Percentiles rank a stretch among this genome's conserved stretches.
Evolutionary conservation across 1,140 invertebrate species (phyloP).

Genomic region (Tetramorium simillimum): DNA sequence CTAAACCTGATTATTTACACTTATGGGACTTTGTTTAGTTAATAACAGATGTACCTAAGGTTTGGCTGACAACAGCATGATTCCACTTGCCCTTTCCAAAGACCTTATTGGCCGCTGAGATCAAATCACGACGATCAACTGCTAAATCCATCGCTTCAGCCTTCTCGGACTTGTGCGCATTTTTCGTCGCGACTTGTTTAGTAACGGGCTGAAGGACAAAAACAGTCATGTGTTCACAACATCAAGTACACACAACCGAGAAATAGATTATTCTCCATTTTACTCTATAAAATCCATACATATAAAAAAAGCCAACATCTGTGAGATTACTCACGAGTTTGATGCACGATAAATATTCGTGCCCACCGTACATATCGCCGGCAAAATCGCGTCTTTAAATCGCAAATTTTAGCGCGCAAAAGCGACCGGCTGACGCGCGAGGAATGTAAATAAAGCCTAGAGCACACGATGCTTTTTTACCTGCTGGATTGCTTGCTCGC

Average conservation of each 20-base stretch:
- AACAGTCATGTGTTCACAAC: not conserved
- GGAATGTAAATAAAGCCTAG: not conserved
- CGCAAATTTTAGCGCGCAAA: slow-evolving; percentile 13
- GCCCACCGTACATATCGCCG: slow-evolving; percentile 11
- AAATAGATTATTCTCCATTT: not conserved
- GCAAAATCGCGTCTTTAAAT: slow-evolving; percentile 13
- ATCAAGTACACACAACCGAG: not conserved
- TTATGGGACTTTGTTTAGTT: not conserved
- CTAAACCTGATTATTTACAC: not conserved
- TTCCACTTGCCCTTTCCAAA: slow-evolving; percentile 77
- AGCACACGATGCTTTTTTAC: no score
- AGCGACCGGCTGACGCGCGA: not conserved
- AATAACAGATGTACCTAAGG: slow-evolving; percentile 67
- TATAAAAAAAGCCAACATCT: not conserved
- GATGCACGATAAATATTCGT: slow-evolving; percentile 61
- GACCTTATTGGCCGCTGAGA: slow-evolving; percentile 71
- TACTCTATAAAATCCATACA: not conserved
- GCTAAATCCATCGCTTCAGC: not conserved
- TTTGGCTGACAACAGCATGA: slow-evolving; percentile 75
- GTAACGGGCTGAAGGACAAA: slow-evolving; percentile 12
- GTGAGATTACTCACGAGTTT: slow-evolving; percentile 64
- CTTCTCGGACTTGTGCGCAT: slow-evolving; percentile 1
- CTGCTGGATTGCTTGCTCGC: no score
- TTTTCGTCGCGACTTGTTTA: not conserved
- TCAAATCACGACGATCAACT: slow-evolving; percentile 62